Evolutionary conservation across 1,140 invertebrate species (phyloP).

Genomic region (Atta cephalotes): DNA sequence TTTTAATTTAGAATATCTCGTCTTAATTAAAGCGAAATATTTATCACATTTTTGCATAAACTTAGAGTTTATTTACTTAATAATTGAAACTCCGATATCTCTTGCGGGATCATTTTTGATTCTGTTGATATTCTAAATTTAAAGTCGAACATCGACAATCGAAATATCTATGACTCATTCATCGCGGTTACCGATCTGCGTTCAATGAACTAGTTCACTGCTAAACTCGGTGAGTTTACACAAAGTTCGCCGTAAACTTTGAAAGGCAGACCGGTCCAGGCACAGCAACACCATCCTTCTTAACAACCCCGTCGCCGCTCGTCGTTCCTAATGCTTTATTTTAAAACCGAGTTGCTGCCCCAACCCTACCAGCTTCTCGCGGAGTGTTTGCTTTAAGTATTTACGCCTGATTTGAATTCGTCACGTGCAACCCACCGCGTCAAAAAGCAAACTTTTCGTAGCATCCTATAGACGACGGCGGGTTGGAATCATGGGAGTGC

Average conservation of each 20-base stretch:
- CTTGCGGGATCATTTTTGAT: slow-evolving; percentile 32
- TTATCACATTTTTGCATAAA: background rate
- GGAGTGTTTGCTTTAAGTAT: slow-evolving; percentile 79
- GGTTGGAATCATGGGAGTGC: slow-evolving; percentile 69
- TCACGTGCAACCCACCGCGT: slow-evolving; percentile 72
- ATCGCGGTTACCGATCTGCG: slow-evolving; percentile 75
- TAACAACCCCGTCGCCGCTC: slow-evolving; percentile 72
- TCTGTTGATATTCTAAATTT: background rate
- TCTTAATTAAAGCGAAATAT: background rate
- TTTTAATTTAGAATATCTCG: slow-evolving; percentile 4
- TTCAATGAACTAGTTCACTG: slow-evolving; percentile 76
- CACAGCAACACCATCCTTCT: slow-evolving; percentile 45
- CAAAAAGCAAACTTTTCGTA: slow-evolving; percentile 75
- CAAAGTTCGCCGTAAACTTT: slow-evolving; percentile 71
- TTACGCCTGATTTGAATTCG: slow-evolving; percentile 82
- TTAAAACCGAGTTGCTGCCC: slow-evolving; percentile 73
- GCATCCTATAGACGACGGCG: slow-evolving; percentile 61
- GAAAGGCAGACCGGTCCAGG: slow-evolving; percentile 19
- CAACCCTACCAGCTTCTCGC: background rate
- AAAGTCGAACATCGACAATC: background rate
- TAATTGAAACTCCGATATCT: background rate
- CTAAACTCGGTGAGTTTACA: slow-evolving; percentile 78
- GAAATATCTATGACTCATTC: slow-evolving; percentile 65
- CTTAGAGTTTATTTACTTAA: background rate
- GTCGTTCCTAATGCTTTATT: slow-evolving; percentile 78